Base-by-base conservation (phyloP, 2,888 invertebrate species). In the Andrena minutula region DNA sequence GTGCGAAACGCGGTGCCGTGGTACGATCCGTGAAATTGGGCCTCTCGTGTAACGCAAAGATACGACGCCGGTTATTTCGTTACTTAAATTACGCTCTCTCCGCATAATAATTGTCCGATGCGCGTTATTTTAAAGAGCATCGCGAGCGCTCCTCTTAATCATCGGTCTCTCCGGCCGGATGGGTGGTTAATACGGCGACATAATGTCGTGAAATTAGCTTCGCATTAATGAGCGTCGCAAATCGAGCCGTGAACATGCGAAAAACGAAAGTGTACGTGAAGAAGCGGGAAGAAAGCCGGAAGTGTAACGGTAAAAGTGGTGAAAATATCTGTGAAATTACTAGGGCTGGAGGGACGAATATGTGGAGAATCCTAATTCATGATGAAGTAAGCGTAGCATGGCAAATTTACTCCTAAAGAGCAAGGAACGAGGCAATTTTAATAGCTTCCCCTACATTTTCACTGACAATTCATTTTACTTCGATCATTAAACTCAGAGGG, bases 161-260 rank as follows among this genome's bases (percentile, higher is more conserved):
- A 86, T 88, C 79, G 60, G 71, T 56, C 58, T 28, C 23, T 32
- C 56, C 47, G 65, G 32, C 68, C 47, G 41, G 68, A 83, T 75
- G 72, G 77, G 63, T 75, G 75, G 56, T 86, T 78, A 88, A 87
- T 86, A 79, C 53, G 56, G 79, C 81, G 72, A 71, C 79, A 61
- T 79, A 79, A 88, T 88, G 82, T 82, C 70, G 70, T 71, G 83
- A 88, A 88, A 88, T 86, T 86, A 82, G 75, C 79, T 64, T 70
- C 35, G 70, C 74, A 79, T 87, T 84, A 88, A 87, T 26, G 81
- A 78, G 65, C 61, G 23, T 68, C 73, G 74, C 78, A 74, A 81
- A 82, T 79, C 76, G 61, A 49, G 28, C 41, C 60, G 82, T 47
- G 82, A 68, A 72, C 72, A 63, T 16, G n/a, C 20, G 16, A 56